These are phyloP conservation scores for Charanyca ferruginea DNA, from an alignment of 2,888 invertebrate species.

Conservation along the genomic window DNA sequence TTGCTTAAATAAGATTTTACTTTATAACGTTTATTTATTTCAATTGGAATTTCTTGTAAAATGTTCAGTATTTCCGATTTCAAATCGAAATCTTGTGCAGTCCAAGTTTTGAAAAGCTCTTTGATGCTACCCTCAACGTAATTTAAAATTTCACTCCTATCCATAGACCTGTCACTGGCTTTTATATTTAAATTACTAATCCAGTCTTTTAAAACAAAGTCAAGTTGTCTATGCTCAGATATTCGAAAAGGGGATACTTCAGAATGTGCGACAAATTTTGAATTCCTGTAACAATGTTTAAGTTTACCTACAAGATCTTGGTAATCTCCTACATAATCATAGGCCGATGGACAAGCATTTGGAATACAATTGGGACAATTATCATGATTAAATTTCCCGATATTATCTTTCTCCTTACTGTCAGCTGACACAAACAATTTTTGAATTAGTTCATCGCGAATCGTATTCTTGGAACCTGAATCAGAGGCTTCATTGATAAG, in stretches of 20 bases:
- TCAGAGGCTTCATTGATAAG: constrained; percentile 66
- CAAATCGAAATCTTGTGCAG: constrained; percentile 57
- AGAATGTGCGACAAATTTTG: constrained; percentile 47
- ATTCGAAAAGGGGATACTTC: constrained; percentile 47
- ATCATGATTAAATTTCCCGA: background rate
- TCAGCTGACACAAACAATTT: constrained; percentile 51
- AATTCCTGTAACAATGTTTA: constrained; percentile 32
- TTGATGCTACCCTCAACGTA: constrained; percentile 65
- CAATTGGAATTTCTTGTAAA: constrained; percentile 71
- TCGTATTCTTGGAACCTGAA: constrained; percentile 52
- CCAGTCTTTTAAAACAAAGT: constrained; percentile 72
- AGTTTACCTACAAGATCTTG: constrained; percentile 40
- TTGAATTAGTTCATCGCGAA: constrained; percentile 55
- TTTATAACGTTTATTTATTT: constrained; percentile 54
- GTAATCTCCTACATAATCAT: constrained; percentile 24
- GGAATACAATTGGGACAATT: constrained; percentile 27
- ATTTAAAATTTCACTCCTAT: constrained; percentile 62
- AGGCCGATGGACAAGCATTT: constrained; percentile 2
- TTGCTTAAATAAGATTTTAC: constrained; percentile 65
- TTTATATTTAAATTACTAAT: constrained; percentile 68
- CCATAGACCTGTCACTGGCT: constrained; percentile 53
- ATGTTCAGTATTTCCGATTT: constrained; percentile 67
- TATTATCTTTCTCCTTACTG: constrained; percentile 18
- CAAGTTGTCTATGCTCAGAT: constrained; percentile 51
- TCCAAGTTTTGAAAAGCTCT: constrained; percentile 57